These are phyloP conservation scores for Strigops habroptila DNA, from an alignment of 2,113 vertebrate genomes.

Conservation along the genomic window DNA sequence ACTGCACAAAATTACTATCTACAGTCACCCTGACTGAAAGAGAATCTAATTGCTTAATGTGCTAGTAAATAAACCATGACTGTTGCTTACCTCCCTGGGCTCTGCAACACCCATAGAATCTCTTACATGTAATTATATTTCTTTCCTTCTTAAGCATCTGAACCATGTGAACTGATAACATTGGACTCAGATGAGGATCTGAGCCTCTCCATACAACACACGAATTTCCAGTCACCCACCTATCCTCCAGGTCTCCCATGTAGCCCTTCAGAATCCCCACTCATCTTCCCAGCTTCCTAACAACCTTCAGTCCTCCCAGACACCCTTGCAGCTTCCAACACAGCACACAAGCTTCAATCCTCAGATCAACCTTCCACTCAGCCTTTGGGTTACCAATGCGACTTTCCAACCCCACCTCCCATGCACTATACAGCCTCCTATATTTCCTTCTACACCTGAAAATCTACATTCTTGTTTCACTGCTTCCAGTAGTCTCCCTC, in stretches of 20 bases:
- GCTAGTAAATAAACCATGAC: not conserved
- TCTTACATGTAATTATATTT: not conserved
- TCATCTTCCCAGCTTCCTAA: not conserved
- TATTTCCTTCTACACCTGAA: not conserved
- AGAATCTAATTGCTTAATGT: not conserved
- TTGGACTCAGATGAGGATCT: not conserved
- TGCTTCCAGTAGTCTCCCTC: not conserved
- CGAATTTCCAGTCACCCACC: not conserved
- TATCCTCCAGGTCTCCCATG: not conserved
- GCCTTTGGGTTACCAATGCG: fast-evolving
- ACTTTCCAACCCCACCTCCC: not conserved
- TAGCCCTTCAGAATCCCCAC: not conserved
- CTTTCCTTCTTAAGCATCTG: not conserved
- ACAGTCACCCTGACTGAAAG: not conserved
- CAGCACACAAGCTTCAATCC: not conserved
- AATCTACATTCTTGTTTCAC: not conserved
- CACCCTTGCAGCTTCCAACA: not conserved
- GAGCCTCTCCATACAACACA: not conserved
- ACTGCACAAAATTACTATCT: not conserved
- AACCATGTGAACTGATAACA: not conserved
- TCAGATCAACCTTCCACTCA: not conserved
- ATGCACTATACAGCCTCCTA: fast-evolving
- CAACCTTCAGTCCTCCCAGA: not conserved
- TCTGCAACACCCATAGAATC: not conserved
- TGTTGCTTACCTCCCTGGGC: not conserved